Evolutionary conservation across 2,797 vertebrate species (phyloP).

Genomic region (Phalloptychus januarius): DNA sequence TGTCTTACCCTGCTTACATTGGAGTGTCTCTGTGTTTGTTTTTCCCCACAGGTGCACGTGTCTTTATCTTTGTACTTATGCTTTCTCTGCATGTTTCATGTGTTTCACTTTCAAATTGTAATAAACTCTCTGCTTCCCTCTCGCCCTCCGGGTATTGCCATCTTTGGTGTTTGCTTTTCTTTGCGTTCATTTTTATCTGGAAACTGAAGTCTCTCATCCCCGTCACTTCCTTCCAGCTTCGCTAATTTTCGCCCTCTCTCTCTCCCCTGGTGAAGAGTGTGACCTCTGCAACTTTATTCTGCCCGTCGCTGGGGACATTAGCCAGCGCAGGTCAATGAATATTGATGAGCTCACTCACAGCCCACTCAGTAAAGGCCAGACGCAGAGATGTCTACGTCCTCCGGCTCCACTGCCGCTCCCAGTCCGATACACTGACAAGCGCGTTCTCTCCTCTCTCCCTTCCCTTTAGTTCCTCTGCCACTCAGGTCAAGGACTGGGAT

Average conservation of each 20-base stretch:
- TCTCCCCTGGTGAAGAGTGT: constrained; percentile 60
- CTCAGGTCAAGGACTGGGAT: constrained; percentile 67
- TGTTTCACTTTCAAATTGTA: constrained; percentile 58
- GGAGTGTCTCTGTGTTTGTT: constrained; percentile 36
- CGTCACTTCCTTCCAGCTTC: constrained; percentile 33
- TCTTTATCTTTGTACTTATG: constrained; percentile 48
- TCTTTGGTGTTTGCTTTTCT: constrained; percentile 61
- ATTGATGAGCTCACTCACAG: constrained; percentile 79
- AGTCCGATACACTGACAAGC: constrained; percentile 54
- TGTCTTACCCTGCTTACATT: constrained; percentile 41
- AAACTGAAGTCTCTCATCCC: constrained; percentile 51
- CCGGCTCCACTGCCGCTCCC: constrained; percentile 49
- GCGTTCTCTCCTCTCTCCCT: constrained; percentile 15
- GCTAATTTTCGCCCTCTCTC: constrained; percentile 37
- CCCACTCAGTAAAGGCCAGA: constrained; percentile 73
- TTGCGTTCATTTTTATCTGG: constrained; percentile 55
- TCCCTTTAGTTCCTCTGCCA: constrained; percentile 2
- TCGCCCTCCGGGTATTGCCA: constrained; percentile 54
- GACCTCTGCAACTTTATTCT: constrained; percentile 79
- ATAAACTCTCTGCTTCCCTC: constrained; percentile 56
- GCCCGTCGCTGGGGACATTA: constrained; percentile 69
- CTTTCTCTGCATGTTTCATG: constrained; percentile 61
- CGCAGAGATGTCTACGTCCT: constrained; percentile 59
- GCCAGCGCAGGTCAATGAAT: constrained; percentile 77
- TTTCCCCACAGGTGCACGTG: constrained; percentile 39